These are phyloP conservation scores for Dicrostonyx torquatus DNA, from an alignment of 2,797 vertebrate genomes.

Conservation along the genomic window DNA sequence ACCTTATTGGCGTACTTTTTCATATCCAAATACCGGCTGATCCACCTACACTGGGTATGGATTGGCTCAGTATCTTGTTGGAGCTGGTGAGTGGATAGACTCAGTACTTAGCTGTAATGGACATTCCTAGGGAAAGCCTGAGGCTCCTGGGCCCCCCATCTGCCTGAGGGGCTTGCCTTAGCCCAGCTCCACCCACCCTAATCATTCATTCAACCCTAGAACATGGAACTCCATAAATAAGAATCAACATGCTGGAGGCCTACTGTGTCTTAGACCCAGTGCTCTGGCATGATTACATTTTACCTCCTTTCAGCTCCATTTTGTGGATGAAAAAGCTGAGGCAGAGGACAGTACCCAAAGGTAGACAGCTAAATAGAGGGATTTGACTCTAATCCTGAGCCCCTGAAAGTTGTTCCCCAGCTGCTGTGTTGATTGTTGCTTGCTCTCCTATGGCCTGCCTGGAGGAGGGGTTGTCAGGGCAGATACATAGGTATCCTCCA, in stretches of 20 bases:
- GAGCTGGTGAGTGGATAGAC: conserved; percentile 45
- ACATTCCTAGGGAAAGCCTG: neutral
- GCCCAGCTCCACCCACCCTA: neutral
- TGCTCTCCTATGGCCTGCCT: no score
- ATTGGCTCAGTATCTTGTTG: conserved; percentile 73
- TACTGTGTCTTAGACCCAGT: neutral
- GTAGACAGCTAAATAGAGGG: neutral
- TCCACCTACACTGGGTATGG: conserved; percentile 66
- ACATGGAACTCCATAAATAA: neutral
- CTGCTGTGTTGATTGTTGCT: neutral
- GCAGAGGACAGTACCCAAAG: neutral
- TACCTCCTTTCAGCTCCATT: neutral
- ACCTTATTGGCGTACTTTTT: conserved; percentile 65
- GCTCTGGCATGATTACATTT: neutral
- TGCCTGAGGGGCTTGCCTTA: neutral
- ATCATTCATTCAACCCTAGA: neutral
- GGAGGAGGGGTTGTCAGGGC: no score
- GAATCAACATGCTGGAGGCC: neutral
- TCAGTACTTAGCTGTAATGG: neutral
- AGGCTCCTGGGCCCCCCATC: neutral
- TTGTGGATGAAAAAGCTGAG: neutral
- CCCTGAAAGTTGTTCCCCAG: neutral
- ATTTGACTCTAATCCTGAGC: neutral
- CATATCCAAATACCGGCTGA: conserved; percentile 82
- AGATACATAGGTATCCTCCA: neutral